These are phyloP conservation scores for Centruroides sculpturatus DNA, from an alignment of 1,140 invertebrate genomes.

Conservation along the genomic window DNA sequence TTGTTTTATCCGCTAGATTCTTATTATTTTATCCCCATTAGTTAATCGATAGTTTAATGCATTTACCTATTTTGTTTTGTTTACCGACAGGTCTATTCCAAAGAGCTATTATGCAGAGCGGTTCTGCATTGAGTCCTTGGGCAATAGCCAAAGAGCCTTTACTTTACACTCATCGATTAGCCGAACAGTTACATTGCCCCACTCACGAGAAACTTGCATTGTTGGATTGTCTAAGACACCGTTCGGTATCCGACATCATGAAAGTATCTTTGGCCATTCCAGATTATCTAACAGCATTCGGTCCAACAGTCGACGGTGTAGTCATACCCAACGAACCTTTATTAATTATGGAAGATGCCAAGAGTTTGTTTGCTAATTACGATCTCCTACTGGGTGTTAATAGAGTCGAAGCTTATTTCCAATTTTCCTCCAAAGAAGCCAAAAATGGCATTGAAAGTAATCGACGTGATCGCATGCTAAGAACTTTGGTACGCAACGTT, in stretches of 20 bases:
- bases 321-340: constrained; percentile 31
- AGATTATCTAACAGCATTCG: constrained; percentile 68
- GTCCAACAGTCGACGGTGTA: constrained; percentile 70
- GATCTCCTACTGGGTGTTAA: constrained; percentile 89
- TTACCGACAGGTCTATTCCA: constrained; percentile 21
- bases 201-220: constrained; percentile 46
- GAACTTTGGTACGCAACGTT: constrained; percentile 68
- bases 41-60: no score
- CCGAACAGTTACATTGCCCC: constrained; percentile 68
- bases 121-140: constrained; percentile 30
- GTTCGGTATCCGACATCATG: constrained; percentile 42
- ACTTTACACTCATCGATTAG: constrained; percentile 69
- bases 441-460: constrained; percentile 83
- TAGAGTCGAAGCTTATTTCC: constrained; percentile 73
- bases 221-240: constrained; percentile 61
- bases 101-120: constrained; percentile 26
- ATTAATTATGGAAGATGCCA: constrained; percentile 16
- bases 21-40: no score
- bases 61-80: constrained; percentile 3
- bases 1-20: no score
- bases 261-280: constrained; percentile 52
- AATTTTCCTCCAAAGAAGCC: constrained; percentile 72
- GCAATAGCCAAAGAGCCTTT: constrained; percentile 31
- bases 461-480: constrained; percentile 72
- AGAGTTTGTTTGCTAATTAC: constrained; percentile 33